A percentile compares a stretch with the other conserved stretches of the same genome.
These are phyloP conservation scores for Drosophila heteroneura DNA, from an alignment of 2,888 invertebrate species.

Conservation along the genomic window DNA sequence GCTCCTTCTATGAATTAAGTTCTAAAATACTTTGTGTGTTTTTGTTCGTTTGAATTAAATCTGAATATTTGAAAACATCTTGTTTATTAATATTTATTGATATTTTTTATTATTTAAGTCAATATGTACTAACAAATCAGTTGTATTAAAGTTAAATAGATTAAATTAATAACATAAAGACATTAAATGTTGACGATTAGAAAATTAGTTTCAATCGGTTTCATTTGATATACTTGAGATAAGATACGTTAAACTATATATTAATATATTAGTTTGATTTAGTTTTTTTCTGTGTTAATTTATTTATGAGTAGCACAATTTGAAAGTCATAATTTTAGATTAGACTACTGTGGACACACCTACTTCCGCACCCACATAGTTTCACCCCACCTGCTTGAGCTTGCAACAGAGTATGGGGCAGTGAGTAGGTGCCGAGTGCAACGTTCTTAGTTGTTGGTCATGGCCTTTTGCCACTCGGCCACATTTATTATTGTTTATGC, in stretches of 20 bases:
- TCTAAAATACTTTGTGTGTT: not conserved
- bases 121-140: not conserved
- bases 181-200: not conserved
- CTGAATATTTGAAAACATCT: not conserved
- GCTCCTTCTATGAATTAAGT: not conserved
- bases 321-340: conserved; percentile 3
- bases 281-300: not conserved
- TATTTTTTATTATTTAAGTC: not conserved
- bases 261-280: not conserved
- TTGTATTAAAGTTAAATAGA: not conserved
- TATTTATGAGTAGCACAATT: not conserved
- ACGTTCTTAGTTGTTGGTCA: conserved; percentile 61
- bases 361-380: conserved; percentile 9
- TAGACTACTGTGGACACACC: not conserved
- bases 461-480: conserved; percentile 75
- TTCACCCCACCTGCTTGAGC: not conserved
- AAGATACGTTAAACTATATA: not conserved
- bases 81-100: not conserved
- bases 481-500: conserved; percentile 69
- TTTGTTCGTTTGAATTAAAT: not conserved
- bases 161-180: not conserved
- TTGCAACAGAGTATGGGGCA: not conserved
- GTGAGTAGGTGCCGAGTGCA: not conserved
- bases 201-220: not conserved
- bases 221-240: not conserved